Evolutionary conservation across 2,888 invertebrate species (phyloP), one percentile per base, ranked within the genome.

Genomic region (Cephus pulcher): DNA sequence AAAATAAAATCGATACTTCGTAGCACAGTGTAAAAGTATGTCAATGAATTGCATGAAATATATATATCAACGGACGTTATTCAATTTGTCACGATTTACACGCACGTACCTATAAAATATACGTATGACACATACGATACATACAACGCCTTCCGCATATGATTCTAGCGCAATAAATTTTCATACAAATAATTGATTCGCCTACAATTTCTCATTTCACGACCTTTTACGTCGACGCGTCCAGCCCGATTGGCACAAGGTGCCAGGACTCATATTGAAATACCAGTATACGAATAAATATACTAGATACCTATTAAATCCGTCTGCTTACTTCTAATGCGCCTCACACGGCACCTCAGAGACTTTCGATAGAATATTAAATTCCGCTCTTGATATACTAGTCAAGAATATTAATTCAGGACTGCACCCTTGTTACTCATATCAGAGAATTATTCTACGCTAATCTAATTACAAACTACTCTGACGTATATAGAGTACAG

Each of bases 171-270:
- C 82, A 85, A 86, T 86, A 23, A 4, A 86, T 87, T 84, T 83
- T 84, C 88, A 86, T 86, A 83, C 82, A 80, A 84, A 83, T 86
- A 87, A 86, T 87, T 87, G 84, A 85, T 84, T 86, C 83, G 75
- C 78, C 76, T 80, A 81, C 82, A 83, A 82, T 84, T 40, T 6
- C 6, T 40, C 23, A 56, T 23, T 9, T 9, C 3, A 56, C 23
- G 9, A 23, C 9, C 56, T 56, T 56, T 9, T 2, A 56, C 23
- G 15, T 15, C 15, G 15, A 6, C 40, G 15, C 23, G 9, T 23
- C 23, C 9, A 0, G 56, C 9, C 6, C 23, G 9, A 2, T 1
- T 9, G 23, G 23, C 2, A 56, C 56, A 23, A 56, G 23, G 23
- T 23, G 15, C 23, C 56, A 23, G 9, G 15, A 56, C 23, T 56